Percentiles rank a stretch among this genome's conserved stretches.
Evolutionary conservation across 2,113 vertebrate species (phyloP).

Genomic region (Dolichotis patagonum): DNA sequence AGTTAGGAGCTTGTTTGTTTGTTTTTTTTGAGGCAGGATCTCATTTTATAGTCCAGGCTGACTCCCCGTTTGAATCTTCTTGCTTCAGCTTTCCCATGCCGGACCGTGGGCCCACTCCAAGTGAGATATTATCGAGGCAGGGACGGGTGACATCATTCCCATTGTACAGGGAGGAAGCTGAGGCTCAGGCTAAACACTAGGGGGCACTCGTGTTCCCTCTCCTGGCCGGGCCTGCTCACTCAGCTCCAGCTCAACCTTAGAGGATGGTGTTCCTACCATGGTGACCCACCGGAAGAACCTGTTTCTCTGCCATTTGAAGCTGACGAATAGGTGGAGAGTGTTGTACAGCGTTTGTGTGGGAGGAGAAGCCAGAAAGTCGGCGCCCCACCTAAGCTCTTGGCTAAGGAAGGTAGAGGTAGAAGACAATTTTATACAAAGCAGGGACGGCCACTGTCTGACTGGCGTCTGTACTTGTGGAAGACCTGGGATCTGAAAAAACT

Average conservation of each 20-base stretch:
- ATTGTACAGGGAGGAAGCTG: neutral
- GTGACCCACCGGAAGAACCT: neutral
- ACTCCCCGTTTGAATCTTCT: neutral
- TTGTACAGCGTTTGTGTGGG: neutral
- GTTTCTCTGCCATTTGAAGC: neutral
- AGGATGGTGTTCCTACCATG: neutral
- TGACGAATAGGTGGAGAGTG: neutral
- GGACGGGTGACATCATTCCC: neutral
- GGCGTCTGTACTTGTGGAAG: neutral
- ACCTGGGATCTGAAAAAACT: neutral
- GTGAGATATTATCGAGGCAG: neutral
- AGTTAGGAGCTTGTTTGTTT: neutral
- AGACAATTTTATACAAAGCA: neutral
- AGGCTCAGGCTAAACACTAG: too few species aligned
- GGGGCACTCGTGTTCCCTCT: neutral
- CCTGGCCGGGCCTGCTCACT: neutral
- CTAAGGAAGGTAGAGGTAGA: neutral
- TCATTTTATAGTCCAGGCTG: neutral
- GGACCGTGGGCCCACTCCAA: neutral
- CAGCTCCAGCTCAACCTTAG: neutral
- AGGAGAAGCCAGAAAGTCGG: neutral
- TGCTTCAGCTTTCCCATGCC: neutral
- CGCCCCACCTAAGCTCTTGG: neutral
- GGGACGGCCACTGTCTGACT: fast-evolving
- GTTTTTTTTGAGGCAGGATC: neutral